phyloP scores from a whole-genome alignment of 1,140 invertebrate genomes.

The Drosophila auraria region DNA sequence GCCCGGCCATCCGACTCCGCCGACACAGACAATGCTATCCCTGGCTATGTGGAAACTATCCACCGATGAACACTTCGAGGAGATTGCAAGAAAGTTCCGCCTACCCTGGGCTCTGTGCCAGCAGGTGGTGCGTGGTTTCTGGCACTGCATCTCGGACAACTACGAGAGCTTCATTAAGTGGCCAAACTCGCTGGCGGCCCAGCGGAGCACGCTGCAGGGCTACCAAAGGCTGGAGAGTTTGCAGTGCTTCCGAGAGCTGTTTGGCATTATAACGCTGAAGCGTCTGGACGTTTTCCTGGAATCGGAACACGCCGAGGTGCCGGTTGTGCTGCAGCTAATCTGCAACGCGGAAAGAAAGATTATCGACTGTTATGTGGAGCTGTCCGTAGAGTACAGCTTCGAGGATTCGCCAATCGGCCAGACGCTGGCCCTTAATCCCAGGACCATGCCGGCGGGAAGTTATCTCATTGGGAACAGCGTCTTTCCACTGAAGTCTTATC shows the following conservation, averaged over 20 bases:
- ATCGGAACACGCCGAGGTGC: slow-evolving; percentile 73
- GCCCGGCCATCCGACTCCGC: slow-evolving; percentile 50
- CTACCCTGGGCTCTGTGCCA: slow-evolving; percentile 70
- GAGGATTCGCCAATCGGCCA: slow-evolving; percentile 79
- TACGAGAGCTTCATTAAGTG: slow-evolving; percentile 81
- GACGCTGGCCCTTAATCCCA: slow-evolving; percentile 66
- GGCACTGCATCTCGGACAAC: slow-evolving; percentile 77
- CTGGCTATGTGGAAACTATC: slow-evolving; percentile 77
- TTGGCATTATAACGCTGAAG: slow-evolving; percentile 72
- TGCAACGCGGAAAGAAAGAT: slow-evolving; percentile 77
- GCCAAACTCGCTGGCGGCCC: slow-evolving; percentile 74
- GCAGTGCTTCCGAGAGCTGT: slow-evolving; percentile 64
- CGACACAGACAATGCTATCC: slow-evolving; percentile 67
- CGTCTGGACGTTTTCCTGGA: slow-evolving; percentile 77
- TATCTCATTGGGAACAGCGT: slow-evolving; percentile 73
- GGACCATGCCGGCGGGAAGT: slow-evolving; percentile 70
- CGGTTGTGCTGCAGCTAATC: slow-evolving; percentile 75
- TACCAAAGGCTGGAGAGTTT: slow-evolving; percentile 55
- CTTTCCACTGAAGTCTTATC: slow-evolving; percentile 75
- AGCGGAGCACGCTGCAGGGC: slow-evolving; percentile 57
- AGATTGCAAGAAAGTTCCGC: slow-evolving; percentile 75
- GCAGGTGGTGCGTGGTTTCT: slow-evolving; percentile 73
- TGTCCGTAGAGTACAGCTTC: slow-evolving; percentile 73
- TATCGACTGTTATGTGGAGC: slow-evolving; percentile 80
- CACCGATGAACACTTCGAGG: slow-evolving; percentile 83